Conservation (phyloP, 2,113 vertebrate species). For the Sisor rabdophorus region DNA sequence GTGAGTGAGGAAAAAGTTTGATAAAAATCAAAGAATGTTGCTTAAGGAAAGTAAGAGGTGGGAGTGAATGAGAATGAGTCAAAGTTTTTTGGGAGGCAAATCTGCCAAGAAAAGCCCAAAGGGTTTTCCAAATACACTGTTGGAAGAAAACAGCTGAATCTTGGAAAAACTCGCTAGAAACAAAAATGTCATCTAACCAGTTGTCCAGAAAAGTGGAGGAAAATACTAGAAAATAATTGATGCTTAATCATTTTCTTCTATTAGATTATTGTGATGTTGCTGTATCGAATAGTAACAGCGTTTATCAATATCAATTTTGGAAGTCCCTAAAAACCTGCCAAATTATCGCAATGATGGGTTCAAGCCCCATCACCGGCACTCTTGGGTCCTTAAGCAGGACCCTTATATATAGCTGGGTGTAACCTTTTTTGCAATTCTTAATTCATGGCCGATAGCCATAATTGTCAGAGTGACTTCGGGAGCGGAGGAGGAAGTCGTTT, state of each 20-base stretch:
- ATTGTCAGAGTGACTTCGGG: no score
- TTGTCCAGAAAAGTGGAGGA: constrained; percentile 25
- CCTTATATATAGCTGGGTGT: no score
- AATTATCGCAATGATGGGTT: no score
- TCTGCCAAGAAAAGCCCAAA: constrained; percentile 40
- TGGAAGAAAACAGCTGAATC: constrained; percentile 9
- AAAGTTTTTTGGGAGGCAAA: constrained; percentile 4
- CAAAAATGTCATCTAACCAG: constrained; percentile 39
- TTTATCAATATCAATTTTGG: no score
- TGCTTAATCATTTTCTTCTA: no score
- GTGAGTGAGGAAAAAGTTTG: background rate
- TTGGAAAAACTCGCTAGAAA: constrained; percentile 29
- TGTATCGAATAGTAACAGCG: no score
- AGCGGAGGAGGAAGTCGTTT: no score
- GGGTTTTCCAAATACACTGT: constrained; percentile 10
- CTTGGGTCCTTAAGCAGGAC: no score
- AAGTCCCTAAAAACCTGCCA: no score
- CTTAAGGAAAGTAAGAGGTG: background rate
- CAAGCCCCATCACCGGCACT: no score
- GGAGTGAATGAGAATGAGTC: background rate
- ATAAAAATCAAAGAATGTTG: background rate
- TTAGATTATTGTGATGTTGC: background rate
- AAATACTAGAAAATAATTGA: background rate
- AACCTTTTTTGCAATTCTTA: no score
- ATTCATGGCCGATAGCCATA: no score